Evolutionary conservation across 2,113 vertebrate genomes (phyloP), one percentile per base, ranked within the genome.

Genomic region (Pycnonotus jocosus): DNA sequence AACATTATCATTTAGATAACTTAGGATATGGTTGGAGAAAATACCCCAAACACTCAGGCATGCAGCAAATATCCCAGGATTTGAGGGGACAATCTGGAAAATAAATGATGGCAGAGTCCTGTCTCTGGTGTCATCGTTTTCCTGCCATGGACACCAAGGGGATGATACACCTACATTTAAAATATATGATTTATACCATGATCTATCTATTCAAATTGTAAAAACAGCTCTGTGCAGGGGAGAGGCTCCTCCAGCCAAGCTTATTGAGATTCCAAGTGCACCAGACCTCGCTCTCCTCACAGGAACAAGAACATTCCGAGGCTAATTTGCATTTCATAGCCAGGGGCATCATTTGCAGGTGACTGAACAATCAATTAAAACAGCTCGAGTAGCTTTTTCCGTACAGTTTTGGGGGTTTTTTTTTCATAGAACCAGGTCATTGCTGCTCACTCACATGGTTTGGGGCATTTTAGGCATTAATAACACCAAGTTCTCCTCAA

Each of bases 341-440:
- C 94, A 86, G 82, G 15, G 58, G 81, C 92, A 86, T 92, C 88
- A 86, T 95, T 91, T 91, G 73, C 92, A 96, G 93, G 96, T 95
- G 96, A 93, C 53, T 90, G 87, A 96, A 71, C 93, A 94, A 93
- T 95, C 90, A 96, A 94, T 91, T 96, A 93, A 91, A 96, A 71
- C 50, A 90, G 33, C 78, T 81, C 20, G 0, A 68, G 40, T 38
- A 17, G 23, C 16, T 73, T 86, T 85, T 69, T 8, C 62, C 82
- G n/a, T 8, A 30, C 27, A 10, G 2, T 13, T 47, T 38, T n/a
- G 25, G 22, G 7, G 38, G 8, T 50, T 11, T 27, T 24, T 33
- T 4, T 54, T 33, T 30, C 50, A 9, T 3, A 45, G 51, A 86
- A 70, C 44, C 80, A 78, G 80, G 65, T 84, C 78, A 60, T 10